Evolutionary conservation across 2,797 vertebrate genomes (phyloP).

Genomic region (Gouania willdenowi): DNA sequence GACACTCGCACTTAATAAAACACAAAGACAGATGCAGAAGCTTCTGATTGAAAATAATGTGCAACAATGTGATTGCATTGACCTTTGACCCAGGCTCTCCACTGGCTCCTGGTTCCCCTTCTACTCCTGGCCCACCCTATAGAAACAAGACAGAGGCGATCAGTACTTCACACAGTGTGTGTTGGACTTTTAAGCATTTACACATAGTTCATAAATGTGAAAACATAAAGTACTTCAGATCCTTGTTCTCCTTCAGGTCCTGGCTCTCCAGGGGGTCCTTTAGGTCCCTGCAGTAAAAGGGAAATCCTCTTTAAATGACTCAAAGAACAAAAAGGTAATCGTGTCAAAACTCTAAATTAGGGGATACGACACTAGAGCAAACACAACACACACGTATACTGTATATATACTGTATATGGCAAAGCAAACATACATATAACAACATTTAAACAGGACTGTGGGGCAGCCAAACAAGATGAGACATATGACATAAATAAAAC

Average conservation of each 20-base stretch:
- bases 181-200: not conserved
- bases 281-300: constrained; percentile 80
- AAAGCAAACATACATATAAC: constrained; percentile 14
- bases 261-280: constrained; percentile 83
- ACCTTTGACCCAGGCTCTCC: constrained; percentile 90
- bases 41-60: no score
- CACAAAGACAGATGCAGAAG: no score
- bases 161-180: not conserved
- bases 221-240: constrained; percentile 76
- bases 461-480: constrained; percentile 38
- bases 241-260: constrained; percentile 88
- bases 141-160: not conserved
- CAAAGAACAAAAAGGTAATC: not conserved
- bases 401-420: not conserved
- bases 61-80: constrained; percentile 15
- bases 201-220: not conserved
- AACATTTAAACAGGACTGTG: constrained; percentile 8
- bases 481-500: constrained; percentile 45
- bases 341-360: not conserved
- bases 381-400: constrained; percentile 2
- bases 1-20: no score
- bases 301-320: constrained; percentile 5
- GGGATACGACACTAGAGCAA: not conserved
- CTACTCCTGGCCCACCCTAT: constrained; percentile 85
- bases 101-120: constrained; percentile 83